Base-by-base conservation (phyloP, 2,113 vertebrate species). In the Xiphophorus couchianus region DNA sequence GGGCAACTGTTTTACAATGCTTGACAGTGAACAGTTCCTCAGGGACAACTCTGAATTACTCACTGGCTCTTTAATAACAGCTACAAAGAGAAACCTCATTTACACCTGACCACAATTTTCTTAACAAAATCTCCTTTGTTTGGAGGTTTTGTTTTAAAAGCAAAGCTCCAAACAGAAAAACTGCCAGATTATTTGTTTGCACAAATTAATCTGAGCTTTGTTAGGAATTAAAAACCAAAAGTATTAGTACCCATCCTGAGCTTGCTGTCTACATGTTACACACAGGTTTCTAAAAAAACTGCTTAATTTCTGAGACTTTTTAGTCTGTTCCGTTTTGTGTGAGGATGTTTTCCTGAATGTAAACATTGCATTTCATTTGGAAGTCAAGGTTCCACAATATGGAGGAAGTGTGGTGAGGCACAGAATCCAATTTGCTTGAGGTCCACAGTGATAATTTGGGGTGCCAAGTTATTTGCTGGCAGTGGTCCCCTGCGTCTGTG, bases 31-130 rank as follows among this genome's bases (percentile, higher is more conserved):
- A 66, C 71, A 67, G 62, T 71, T 84, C 80, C 54, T 14, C 29
- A 37, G 62, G 67, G 79, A 78, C 54, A 74, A 42, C 62, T 65
- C 69, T 76, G 73, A 58, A 58, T 58, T 58, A 25, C 51, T 58
- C 9, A 58, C 7, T 58, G 51, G 69, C 72, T 69, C 82, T 81
- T 84, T 54, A 82, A 62, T 71, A 76, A 78, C 51, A 71, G 48
- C 54, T 68, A 69, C n/a, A 78, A 72, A 81, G 62, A 65, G 69
- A 83, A 65, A 69, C 28, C 72, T 76, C 71, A 79, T 87, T 84
- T 81, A 81, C 33, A 73, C 74, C 37, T 67, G 4, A 37, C 37
- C 35, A 66, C 5, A 1, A 30, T 54, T 58, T 58, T n/a, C 9
- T n/a, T n/a, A 10, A n/a, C 25, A 10, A 58, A 58, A 58, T 25